Evolutionary conservation across 2,113 vertebrate genomes (phyloP).

Genomic region (Tachysurus vachellii): DNA sequence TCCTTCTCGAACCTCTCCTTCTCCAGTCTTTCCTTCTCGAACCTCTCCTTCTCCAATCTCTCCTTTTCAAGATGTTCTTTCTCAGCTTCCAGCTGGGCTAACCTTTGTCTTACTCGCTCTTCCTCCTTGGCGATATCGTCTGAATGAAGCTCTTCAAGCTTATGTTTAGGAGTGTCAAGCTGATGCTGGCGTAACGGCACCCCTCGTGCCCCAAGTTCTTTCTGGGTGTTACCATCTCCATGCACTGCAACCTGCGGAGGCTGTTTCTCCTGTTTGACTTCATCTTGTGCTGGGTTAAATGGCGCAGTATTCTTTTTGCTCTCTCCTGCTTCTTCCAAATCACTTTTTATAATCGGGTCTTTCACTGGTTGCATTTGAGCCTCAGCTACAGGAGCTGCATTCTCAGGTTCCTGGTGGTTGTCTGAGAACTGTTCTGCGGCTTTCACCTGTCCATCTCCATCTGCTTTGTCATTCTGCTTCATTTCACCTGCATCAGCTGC

Average conservation of each 20-base stretch:
- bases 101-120: constrained; percentile 50
- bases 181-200: constrained; percentile 23
- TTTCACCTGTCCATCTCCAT: constrained; percentile 61
- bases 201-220: constrained; percentile 35
- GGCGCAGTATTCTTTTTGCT: neutral
- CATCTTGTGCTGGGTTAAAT: constrained; percentile 5
- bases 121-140: constrained; percentile 29
- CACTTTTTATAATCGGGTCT: neutral
- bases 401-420: constrained; percentile 51
- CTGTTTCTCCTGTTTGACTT: constrained; percentile 21
- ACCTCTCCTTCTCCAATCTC: constrained; percentile 44
- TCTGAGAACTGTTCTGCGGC: constrained; percentile 46
- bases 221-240: neutral
- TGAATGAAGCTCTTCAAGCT: constrained; percentile 29
- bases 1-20: constrained; percentile 11
- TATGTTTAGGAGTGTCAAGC: constrained; percentile 6
- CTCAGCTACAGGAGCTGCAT: constrained; percentile 6
- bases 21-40: constrained; percentile 32
- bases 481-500: constrained; percentile 61
- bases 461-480: constrained; percentile 25
- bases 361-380: constrained; percentile 1
- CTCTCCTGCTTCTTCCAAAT: neutral
- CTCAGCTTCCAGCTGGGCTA: constrained; percentile 45
- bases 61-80: constrained; percentile 50
- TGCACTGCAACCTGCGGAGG: neutral